These are phyloP conservation scores for Lepidothrix coronata DNA, from an alignment of 2,113 vertebrate species.

Conservation along the genomic window DNA sequence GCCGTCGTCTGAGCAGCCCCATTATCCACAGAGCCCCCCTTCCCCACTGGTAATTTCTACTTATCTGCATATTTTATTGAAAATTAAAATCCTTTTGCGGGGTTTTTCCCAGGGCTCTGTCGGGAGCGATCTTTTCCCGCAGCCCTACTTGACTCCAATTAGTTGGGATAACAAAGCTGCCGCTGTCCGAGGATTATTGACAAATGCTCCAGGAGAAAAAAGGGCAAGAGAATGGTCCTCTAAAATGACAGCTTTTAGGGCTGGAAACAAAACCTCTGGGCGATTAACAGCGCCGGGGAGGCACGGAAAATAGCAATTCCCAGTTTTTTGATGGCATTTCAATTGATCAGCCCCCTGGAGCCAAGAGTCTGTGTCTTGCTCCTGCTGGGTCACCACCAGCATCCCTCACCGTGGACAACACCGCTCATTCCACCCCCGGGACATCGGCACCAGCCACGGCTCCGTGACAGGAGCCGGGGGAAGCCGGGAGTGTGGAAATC, in stretches of 20 bases:
- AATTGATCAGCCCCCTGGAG: background rate
- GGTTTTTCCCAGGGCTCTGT: background rate
- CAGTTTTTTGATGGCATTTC: background rate
- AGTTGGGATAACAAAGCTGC: slow-evolving; percentile 52
- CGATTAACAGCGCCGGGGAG: background rate
- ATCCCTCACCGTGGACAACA: accelerated
- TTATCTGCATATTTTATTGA: slow-evolving; percentile 46
- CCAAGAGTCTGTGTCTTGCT: background rate
- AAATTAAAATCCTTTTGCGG: slow-evolving; percentile 12
- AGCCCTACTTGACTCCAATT: slow-evolving; percentile 60
- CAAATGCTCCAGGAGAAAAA: background rate
- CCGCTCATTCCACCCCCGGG: background rate
- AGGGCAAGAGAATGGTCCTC: background rate
- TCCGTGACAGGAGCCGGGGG: accelerated
- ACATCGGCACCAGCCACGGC: background rate
- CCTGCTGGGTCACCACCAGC: background rate
- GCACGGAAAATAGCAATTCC: background rate
- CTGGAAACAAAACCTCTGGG: background rate
- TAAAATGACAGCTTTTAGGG: background rate
- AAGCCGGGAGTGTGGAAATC: background rate
- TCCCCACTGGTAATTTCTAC: background rate
- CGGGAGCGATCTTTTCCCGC: background rate
- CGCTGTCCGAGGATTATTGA: slow-evolving; percentile 39
- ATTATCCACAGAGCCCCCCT: background rate
- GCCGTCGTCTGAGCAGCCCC: background rate